Evolutionary conservation across 2,888 invertebrate genomes (phyloP), one percentile per base, ranked within the genome.

Genomic region (Athalia rosae): DNA sequence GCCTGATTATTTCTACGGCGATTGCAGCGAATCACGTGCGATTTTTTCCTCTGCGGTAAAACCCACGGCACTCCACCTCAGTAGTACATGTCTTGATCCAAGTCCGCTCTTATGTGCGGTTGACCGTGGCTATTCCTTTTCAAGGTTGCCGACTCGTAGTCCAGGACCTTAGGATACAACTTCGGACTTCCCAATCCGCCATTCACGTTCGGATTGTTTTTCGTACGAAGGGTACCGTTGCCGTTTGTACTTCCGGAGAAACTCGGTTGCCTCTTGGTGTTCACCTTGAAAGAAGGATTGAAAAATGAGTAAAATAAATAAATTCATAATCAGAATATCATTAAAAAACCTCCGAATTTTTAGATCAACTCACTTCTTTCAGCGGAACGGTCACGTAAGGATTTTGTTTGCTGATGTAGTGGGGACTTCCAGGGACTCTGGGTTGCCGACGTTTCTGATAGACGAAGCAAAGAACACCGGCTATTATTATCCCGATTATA

Each of bases 331-430:
- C 85, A 84, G 90, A 82, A 91, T 90, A 84, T 79, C 86, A 79
- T 63, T 76, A 80, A 66, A 56, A 76, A 66, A 59, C 78, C 79
- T n/a, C n/a, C 7, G 9, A 28, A 43, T 4, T 76, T 56, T 28
- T 59, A 81, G 11, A 90, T 87, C 81, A 2, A 28, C 93, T 92
- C 86, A 95, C 94, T 89, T 96, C 96, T 87, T 95, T 95, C 79
- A 96, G 91, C 0, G 96, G 96, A 62, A 96, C 94, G 43, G 95
- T 94, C 79, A 96, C 95, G 89, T 96, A 96, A 81, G 95, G 95
- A 88, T 96, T 96, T 85, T 95, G 95, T 86, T 95, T 95, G 47
- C 95, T 94, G 83, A 95, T 95, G 87, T 96, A 97, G 87, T 95
- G 96, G 0, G 96, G 95, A 74, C 95, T 95, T 61, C 95, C 94